Conservation (phyloP, 2,113 vertebrate species). For the Saguinus imperator region DNA sequence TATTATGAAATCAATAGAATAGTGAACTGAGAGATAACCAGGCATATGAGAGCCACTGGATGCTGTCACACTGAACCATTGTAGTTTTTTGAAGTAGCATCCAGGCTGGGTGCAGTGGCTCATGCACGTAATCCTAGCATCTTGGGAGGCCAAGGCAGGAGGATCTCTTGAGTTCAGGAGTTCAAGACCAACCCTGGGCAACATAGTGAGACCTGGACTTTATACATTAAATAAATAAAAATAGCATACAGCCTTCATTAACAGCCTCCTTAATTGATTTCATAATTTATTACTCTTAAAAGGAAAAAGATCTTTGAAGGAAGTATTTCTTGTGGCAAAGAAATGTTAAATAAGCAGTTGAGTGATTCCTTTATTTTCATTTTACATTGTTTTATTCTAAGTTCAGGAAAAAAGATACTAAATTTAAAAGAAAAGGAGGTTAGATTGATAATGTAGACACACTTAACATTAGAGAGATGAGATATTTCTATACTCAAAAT, state of each 20-base stretch:
- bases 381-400: neutral
- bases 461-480: neutral
- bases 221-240: too few species aligned
- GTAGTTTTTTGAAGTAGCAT: neutral
- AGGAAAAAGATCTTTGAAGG: constrained; percentile 1
- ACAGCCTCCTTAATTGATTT: neutral
- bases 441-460: neutral
- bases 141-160: too few species aligned
- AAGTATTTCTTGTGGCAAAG: neutral
- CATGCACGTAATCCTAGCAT: too few species aligned
- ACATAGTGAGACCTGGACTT: too few species aligned
- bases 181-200: too few species aligned
- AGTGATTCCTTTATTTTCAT: constrained; percentile 40
- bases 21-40: neutral
- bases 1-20: neutral
- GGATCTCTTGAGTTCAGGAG: too few species aligned
- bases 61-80: neutral
- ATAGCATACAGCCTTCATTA: neutral
- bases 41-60: neutral
- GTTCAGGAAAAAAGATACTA: constrained; percentile 39
- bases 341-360: neutral
- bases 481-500: neutral
- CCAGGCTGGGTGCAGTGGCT: too few species aligned
- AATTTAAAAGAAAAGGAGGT: neutral
- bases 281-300: constrained; percentile 18